Evolutionary conservation across 1,140 invertebrate species (phyloP), one percentile per base, ranked within the genome.

Genomic region (Dendroctonus valens): DNA sequence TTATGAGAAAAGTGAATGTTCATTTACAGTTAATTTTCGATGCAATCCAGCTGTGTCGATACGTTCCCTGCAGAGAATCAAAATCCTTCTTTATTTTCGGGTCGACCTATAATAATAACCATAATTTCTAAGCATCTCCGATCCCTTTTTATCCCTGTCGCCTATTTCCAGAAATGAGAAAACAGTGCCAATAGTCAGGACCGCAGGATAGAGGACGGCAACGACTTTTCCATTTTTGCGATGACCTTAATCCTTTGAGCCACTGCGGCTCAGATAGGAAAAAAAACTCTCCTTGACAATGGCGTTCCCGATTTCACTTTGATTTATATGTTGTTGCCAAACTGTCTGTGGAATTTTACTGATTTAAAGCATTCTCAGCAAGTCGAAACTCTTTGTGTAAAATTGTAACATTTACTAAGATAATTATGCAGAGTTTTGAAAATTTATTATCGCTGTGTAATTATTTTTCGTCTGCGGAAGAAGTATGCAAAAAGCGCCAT

Each of bases 151-250:
- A 59, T 60, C 55, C 64, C 46, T 38, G 55, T 39, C 44, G 64
- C 49, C 58, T 59, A 60, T 60, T 60, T 66, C 41, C 64, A 66
- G 65, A 67, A 67, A 67, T 67, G 65, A 67, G 65, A 67, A 67
- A 67, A 67, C 65, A 67, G 54, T 67, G 65, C 65, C 65, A 67
- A 60, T 61, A 61, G 65, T 12, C 60, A 67, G 42, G 46, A 52
- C 55, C 50, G 48, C 58, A 58, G 53, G 44, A 65, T 65, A 42
- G 53, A 48, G 38, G 37, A 57, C 42, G 54, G 48, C 55, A 41
- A 58, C 53, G 41, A 46, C 41, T 59, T 65, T 59, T 52, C 64
- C 64, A 40, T 59, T 41, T 53, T 57, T 41, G 54, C 6, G 53
- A 59, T 53, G 55, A 59, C 55, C 64, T 53, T 66, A 66, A 66